These are phyloP conservation scores for Scortum barcoo DNA, from an alignment of 2,113 vertebrate genomes.

Conservation along the genomic window DNA sequence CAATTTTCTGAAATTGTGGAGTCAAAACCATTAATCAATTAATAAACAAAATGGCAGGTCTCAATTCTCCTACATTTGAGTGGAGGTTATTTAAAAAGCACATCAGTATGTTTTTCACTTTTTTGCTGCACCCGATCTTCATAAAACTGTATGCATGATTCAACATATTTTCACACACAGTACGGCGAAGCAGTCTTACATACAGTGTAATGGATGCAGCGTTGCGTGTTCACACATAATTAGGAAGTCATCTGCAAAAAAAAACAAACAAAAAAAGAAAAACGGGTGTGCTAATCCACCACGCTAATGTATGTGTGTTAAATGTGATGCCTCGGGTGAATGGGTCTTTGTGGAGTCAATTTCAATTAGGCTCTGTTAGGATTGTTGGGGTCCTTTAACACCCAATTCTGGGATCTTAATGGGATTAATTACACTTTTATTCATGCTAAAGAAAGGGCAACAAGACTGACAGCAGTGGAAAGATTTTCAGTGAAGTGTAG, in stretches of 20 bases:
- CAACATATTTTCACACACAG: background rate
- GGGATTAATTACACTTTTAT: conserved; percentile 43
- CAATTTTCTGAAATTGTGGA: too few relatives aligned
- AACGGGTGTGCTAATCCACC: conserved; percentile 3
- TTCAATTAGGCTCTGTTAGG: conserved; percentile 32
- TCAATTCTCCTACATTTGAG: background rate
- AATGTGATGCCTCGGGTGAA: conserved; percentile 37
- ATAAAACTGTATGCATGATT: background rate
- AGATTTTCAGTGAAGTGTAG: background rate
- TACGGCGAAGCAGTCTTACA: background rate
- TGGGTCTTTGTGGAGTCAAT: conserved; percentile 43
- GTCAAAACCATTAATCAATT: too few relatives aligned
- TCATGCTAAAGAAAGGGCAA: background rate
- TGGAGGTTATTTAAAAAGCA: background rate
- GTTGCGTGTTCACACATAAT: conserved; percentile 41
- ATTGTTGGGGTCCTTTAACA: conserved; percentile 15
- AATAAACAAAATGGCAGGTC: too few relatives aligned
- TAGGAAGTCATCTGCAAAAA: conserved; percentile 8
- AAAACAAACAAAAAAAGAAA: too few relatives aligned
- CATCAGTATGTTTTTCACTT: background rate
- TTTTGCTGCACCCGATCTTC: too few relatives aligned
- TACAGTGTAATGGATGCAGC: background rate
- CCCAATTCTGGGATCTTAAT: conserved; percentile 21
- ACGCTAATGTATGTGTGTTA: conserved; percentile 27
- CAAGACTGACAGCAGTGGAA: background rate